Conservation (phyloP, 2,113 vertebrate genomes). For the Odontophorus gujanensis region DNA sequence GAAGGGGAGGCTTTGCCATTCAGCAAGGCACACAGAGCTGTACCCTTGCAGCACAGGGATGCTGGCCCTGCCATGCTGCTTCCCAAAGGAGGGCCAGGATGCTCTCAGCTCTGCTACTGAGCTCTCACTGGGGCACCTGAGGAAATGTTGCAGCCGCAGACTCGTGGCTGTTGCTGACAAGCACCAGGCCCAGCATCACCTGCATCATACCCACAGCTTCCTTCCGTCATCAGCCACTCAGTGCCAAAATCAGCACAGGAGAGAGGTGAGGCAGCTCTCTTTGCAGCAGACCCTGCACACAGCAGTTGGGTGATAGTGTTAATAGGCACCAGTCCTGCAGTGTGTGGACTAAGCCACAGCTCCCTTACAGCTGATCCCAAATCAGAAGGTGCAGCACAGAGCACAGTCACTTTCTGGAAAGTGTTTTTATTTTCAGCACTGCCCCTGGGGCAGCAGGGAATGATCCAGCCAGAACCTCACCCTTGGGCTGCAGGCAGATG, state of each 20-base stretch:
- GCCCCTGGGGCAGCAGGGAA: background rate
- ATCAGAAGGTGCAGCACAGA: background rate
- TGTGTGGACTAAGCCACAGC: background rate
- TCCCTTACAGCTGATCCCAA: background rate
- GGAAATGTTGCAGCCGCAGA: background rate
- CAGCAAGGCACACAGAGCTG: background rate
- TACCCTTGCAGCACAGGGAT: background rate
- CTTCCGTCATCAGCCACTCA: background rate
- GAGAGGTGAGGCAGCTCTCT: background rate
- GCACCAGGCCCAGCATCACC: background rate
- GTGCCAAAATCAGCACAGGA: background rate
- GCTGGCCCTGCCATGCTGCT: fast-evolving
- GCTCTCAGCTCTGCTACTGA: background rate
- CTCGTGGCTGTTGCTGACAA: fast-evolving
- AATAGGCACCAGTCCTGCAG: background rate
- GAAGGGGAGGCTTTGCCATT: background rate
- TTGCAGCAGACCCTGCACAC: background rate
- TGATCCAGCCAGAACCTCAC: background rate
- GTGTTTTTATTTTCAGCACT: background rate
- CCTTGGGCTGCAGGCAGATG: background rate
- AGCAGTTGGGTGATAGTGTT: background rate
- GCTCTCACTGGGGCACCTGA: background rate
- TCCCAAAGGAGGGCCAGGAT: background rate
- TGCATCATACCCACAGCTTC: background rate
- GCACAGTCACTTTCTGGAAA: background rate